Conservation (phyloP, 2,888 invertebrate species). For the Euproctis similis region DNA sequence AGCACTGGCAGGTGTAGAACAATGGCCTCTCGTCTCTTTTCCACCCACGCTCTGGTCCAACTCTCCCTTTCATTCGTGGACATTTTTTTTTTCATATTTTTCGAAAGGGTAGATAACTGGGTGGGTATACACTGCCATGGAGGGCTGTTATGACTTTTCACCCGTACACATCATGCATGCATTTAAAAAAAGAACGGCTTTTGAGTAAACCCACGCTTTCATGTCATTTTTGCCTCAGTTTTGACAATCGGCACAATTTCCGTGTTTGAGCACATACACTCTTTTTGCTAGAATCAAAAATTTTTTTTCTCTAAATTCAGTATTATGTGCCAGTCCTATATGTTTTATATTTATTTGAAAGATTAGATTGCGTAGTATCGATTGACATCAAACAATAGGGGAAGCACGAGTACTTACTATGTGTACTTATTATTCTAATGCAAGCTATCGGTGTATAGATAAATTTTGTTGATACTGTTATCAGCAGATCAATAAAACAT, state of each 20-base stretch:
- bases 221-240: slow-evolving; percentile 49
- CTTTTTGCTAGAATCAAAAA: slow-evolving; percentile 25
- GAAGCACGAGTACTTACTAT: slow-evolving; percentile 9
- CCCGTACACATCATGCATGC: slow-evolving; percentile 44
- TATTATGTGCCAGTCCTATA: slow-evolving; percentile 5
- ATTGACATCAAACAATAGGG: slow-evolving; percentile 14
- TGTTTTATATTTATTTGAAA: slow-evolving; percentile 3
- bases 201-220: slow-evolving; percentile 39
- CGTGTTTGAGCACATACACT: no score
- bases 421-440: slow-evolving; percentile 20
- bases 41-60: slow-evolving; percentile 26
- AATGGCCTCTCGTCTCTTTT: slow-evolving; percentile 46
- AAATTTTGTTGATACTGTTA: slow-evolving; percentile 60
- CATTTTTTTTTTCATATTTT: slow-evolving; percentile 54
- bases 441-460: slow-evolving; percentile 37
- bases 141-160: slow-evolving; percentile 53
- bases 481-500: slow-evolving; percentile 62
- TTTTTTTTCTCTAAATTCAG: slow-evolving; percentile 39
- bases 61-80: slow-evolving; percentile 31
- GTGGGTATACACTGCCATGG: slow-evolving; percentile 40
- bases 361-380: slow-evolving; percentile 6
- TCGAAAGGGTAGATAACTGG: slow-evolving; percentile 45
- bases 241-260: slow-evolving; percentile 31
- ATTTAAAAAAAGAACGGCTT: slow-evolving; percentile 52
- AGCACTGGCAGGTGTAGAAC: slow-evolving; percentile 62